phyloP scores from a whole-genome alignment of 2,888 invertebrate species.

The Geotrupes spiniger region DNA sequence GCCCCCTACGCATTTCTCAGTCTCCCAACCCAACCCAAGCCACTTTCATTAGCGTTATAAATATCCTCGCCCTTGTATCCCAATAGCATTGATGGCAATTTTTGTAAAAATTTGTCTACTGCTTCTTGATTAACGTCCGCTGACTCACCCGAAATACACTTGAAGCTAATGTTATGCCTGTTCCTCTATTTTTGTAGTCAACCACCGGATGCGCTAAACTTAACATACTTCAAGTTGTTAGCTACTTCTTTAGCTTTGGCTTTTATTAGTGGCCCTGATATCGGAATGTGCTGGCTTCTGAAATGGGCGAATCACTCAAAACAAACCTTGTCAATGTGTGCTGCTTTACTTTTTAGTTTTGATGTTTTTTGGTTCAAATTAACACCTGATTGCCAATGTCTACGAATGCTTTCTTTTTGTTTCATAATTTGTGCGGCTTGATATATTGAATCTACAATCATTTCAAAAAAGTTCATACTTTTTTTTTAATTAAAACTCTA shows the following conservation, averaged over 20 bases:
- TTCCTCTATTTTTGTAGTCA: conserved; percentile 26
- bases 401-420: too few relatives aligned
- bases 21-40: conserved; percentile 34
- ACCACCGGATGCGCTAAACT: conserved; percentile 27
- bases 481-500: too few relatives aligned
- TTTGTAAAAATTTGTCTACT: conserved; percentile 24
- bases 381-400: too few relatives aligned
- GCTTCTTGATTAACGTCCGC: conserved; percentile 26
- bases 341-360: conserved; percentile 14
- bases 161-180: conserved; percentile 25
- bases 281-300: conserved; percentile 16
- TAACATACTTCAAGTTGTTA: conserved; percentile 16
- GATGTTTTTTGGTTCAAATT: conserved; percentile 13
- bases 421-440: too few relatives aligned
- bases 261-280: conserved; percentile 11
- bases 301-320: conserved; percentile 20
- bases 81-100: conserved; percentile 20
- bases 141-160: conserved; percentile 27
- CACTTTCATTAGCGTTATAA: conserved; percentile 32
- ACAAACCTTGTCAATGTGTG: conserved; percentile 19
- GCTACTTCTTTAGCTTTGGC: conserved; percentile 27
- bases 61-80: conserved; percentile 22
- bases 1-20: conserved; percentile 32
- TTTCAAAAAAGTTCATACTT: too few relatives aligned
- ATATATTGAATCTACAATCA: too few relatives aligned